Evolutionary conservation across 2,113 vertebrate species (phyloP).

Genomic region (Nestor notabilis): DNA sequence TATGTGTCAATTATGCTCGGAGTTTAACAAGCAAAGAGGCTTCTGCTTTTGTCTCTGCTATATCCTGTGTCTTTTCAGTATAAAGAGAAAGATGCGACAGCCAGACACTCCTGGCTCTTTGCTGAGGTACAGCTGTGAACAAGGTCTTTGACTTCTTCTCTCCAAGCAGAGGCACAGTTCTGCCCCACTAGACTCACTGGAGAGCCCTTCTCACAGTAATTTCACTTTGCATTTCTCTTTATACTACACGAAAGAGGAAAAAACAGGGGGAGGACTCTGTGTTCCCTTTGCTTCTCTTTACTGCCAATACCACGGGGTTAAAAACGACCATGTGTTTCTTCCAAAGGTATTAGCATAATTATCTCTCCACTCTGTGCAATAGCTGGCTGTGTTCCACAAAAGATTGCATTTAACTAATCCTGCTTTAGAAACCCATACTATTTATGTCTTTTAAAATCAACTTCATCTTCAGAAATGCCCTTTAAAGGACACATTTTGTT

Average conservation of each 20-base stretch:
- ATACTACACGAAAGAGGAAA: not conserved
- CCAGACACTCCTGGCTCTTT: not conserved
- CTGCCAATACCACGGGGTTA: not conserved
- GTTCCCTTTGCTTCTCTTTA: not conserved
- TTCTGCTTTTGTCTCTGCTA: not conserved
- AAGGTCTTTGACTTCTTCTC: not conserved
- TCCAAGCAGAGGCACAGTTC: not conserved
- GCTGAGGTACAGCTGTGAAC: not conserved
- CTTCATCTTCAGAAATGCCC: conserved; percentile 22
- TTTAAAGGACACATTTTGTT: conserved; percentile 33
- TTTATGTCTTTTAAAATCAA: not conserved
- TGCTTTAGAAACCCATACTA: not conserved
- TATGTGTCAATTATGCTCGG: not conserved
- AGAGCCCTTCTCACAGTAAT: not conserved
- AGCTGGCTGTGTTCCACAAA: conserved; percentile 2
- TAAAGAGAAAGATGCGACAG: too few species aligned
- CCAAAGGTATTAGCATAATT: conserved; percentile 4
- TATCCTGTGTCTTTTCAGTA: not conserved
- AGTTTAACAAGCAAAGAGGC: not conserved
- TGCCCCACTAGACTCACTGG: not conserved
- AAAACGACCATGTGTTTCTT: not conserved
- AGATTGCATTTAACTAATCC: conserved; percentile 13
- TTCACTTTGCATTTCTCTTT: not conserved
- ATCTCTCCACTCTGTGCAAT: not conserved
- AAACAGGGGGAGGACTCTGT: not conserved